A percentile compares a stretch with the other conserved stretches of the same genome.
Evolutionary conservation across 92 coral and sea anemone species (phyloP).

Genomic region (Metridium senile): DNA sequence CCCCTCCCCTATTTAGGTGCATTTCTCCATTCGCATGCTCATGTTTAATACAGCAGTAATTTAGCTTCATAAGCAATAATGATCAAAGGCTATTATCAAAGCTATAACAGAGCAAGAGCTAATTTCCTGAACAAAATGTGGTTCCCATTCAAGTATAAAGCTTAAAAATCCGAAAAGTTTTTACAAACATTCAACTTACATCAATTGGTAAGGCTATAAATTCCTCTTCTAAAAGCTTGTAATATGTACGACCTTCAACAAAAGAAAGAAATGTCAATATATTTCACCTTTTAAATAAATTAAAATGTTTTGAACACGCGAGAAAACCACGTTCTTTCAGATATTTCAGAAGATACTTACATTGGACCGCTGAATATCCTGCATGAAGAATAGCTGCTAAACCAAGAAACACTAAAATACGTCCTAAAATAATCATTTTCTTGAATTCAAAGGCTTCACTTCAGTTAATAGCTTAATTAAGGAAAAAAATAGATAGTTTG

Average conservation of each 20-base stretch:
- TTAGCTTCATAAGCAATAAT: no score
- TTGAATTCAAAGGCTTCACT: not conserved
- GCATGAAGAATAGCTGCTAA: slow-evolving; percentile 91
- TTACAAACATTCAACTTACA: slow-evolving; percentile 65
- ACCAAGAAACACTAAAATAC: slow-evolving; percentile 86
- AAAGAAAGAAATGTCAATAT: slow-evolving; percentile 2
- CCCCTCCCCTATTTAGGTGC: no score
- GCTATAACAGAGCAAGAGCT: no score
- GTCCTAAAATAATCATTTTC: slow-evolving; percentile 86
- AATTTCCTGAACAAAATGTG: no score
- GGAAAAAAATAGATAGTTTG: not conserved
- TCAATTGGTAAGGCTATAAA: slow-evolving; percentile 86
- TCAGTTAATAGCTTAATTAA: not conserved
- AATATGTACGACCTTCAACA: slow-evolving; percentile 85
- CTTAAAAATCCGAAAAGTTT: no score
- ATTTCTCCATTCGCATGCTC: no score
- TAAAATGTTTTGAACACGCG: not conserved
- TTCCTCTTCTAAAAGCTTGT: slow-evolving; percentile 94
- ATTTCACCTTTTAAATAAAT: not conserved
- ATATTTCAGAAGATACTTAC: slow-evolving; percentile 62
- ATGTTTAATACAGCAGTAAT: no score
- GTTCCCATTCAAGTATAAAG: no score
- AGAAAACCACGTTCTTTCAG: slow-evolving; percentile 9
- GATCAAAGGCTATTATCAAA: no score
- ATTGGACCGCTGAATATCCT: slow-evolving; percentile 99